Evolutionary conservation across 2,797 vertebrate species (phyloP).

Genomic region (Gymnothorax javanicus): DNA sequence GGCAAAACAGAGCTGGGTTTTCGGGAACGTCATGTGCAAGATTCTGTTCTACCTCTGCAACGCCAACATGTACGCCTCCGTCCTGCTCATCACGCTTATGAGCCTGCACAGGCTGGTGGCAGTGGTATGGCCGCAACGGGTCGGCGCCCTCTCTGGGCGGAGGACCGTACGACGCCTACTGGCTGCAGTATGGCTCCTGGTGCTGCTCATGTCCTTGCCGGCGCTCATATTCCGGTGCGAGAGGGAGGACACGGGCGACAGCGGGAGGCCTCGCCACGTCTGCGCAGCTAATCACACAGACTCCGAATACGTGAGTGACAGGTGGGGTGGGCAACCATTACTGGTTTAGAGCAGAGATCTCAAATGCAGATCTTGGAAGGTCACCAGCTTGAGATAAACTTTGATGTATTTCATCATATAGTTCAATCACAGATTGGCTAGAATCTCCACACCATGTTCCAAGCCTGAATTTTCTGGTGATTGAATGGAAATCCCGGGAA

Average conservation of each 20-base stretch:
- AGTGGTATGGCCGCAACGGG: constrained; percentile 69
- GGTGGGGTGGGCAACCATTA: neutral
- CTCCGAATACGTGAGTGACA: constrained; percentile 55
- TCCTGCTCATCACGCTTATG: constrained; percentile 85
- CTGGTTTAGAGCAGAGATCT: too few species aligned
- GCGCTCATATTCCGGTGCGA: constrained; percentile 76
- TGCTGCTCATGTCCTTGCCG: constrained; percentile 72
- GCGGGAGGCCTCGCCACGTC: neutral
- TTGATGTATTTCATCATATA: too few species aligned
- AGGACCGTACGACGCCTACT: constrained; percentile 68
- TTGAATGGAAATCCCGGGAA: too few species aligned
- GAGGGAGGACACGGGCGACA: fast-evolving
- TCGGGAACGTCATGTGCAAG: constrained; percentile 78
- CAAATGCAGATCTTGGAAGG: too few species aligned
- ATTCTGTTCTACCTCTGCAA: constrained; percentile 84
- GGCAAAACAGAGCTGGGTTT: constrained; percentile 73
- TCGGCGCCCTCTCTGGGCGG: constrained; percentile 59
- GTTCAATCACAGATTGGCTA: too few species aligned
- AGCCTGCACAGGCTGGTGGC: constrained; percentile 82
- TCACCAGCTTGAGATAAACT: too few species aligned
- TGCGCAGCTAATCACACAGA: constrained; percentile 59
- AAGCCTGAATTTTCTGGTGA: too few species aligned
- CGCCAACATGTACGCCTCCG: constrained; percentile 88
- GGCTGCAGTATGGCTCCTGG: constrained; percentile 70
- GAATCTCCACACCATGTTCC: too few species aligned